Evolutionary conservation across 2,797 vertebrate species (phyloP), one percentile per base, ranked within the genome.

Genomic region (Cyclopterus lumpus): DNA sequence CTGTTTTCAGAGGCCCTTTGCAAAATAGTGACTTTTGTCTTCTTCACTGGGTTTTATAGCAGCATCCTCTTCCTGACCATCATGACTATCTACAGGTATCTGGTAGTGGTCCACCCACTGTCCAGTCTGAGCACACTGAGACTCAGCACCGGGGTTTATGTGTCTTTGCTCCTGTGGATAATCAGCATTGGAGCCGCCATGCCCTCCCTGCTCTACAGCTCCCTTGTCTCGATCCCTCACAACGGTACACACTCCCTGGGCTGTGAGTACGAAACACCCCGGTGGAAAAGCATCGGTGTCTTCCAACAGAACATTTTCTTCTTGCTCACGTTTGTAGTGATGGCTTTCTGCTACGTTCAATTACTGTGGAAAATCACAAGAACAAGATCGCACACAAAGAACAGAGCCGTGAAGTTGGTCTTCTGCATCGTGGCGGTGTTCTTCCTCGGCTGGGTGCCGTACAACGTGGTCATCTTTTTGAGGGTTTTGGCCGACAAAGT

Each of bases 371-470:
- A 89, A 55, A 91, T 98, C 67, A 86, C 92, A 8, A 81, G 81
- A 75, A 87, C 95, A 0, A 93, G 91, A 61, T 95, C 95, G 51
- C 95, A 90, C 65, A 95, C 93, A 36, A 96, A 90, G 80, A 94
- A 95, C 75, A 94, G 94, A 79, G 97, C 97, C 0, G 92, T 97
- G 24, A 95, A 94, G 57, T 94, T 99, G 30, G 96, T 98, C 79
- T 94, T 98, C 65, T 91, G 92, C 24, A 95, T 98, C 0, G 96
- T 97, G 66, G 67, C 91, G 0, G 94, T 92, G 2, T 97, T 98
- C 90, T 97, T 97, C 76, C 34, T 98, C 2, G 96, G 97, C 60
- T 99, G 97, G 97, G 94, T 95, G 53, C 98, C 97, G 4, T 98
- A 97, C 82, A 98, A 98, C 40, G 83, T 97, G 28, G 54, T 95